These are phyloP conservation scores for Drosophila bocki DNA, from an alignment of 1,140 invertebrate genomes.

Conservation along the genomic window DNA sequence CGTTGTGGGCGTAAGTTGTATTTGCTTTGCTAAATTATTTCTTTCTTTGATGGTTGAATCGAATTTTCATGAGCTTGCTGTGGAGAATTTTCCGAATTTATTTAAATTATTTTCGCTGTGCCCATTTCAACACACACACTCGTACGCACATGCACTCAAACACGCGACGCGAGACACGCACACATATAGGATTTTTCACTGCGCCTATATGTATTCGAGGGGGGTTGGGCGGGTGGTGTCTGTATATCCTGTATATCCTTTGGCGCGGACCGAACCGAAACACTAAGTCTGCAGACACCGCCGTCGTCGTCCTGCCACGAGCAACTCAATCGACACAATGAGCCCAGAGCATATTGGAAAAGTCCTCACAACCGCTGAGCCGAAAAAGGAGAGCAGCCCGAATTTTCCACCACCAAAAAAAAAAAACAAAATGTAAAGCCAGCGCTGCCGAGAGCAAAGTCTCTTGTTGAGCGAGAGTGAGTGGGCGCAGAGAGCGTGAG, in stretches of 20 bases:
- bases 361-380: slow-evolving; percentile 67
- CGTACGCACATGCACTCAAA: slow-evolving; percentile 29
- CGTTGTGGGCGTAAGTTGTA: slow-evolving; percentile 29
- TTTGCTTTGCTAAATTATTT: slow-evolving; percentile 17
- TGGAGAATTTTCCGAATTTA: slow-evolving; percentile 55
- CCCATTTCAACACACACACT: slow-evolving; percentile 58
- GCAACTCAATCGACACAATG: slow-evolving; percentile 85
- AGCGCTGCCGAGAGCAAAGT: slow-evolving; percentile 18
- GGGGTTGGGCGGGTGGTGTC: slow-evolving; percentile 34
- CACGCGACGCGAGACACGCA: slow-evolving; percentile 62
- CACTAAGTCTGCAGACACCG: slow-evolving; percentile 40
- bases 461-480: slow-evolving; percentile 34
- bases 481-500: slow-evolving; percentile 37
- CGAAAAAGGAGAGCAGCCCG: slow-evolving; percentile 28
- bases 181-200: slow-evolving; percentile 52
- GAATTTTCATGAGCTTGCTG: slow-evolving; percentile 26
- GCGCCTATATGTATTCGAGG: slow-evolving; percentile 59
- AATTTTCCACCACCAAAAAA: slow-evolving; percentile 71
- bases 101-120: slow-evolving; percentile 76
- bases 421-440: slow-evolving; percentile 36
- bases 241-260: slow-evolving; percentile 67
- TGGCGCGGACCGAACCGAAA: slow-evolving; percentile 61
- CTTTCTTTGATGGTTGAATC: slow-evolving; percentile 2
- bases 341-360: slow-evolving; percentile 75
- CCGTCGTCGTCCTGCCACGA: slow-evolving; percentile 78